A percentile compares a stretch with the other conserved stretches of the same genome.
These are phyloP conservation scores for Thaleichthys pacificus DNA, from an alignment of 2,797 vertebrate species.

Conservation along the genomic window DNA sequence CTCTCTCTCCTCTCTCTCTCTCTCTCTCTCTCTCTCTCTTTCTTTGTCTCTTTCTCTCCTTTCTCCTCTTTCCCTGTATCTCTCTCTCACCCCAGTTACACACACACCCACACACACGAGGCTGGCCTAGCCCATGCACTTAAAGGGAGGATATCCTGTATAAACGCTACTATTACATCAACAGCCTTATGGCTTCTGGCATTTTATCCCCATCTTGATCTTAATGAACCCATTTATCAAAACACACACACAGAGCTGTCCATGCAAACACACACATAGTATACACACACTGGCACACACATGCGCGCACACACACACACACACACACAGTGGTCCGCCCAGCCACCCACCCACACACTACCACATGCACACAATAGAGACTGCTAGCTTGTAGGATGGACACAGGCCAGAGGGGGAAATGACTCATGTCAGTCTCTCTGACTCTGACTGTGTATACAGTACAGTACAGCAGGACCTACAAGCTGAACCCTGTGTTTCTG, in stretches of 20 bases:
- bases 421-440: not conserved
- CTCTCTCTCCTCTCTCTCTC: too few relatives aligned
- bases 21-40: too few relatives aligned
- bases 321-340: not conserved
- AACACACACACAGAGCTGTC: not conserved
- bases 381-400: not conserved
- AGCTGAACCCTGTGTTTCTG: not conserved
- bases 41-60: too few relatives aligned
- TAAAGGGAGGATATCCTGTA: conserved; percentile 63
- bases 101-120: conserved; percentile 29
- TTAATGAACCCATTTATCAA: conserved; percentile 23
- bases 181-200: conserved; percentile 51
- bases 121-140: conserved; percentile 45
- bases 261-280: conserved; percentile 2
- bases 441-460: not conserved
- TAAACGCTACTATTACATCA: conserved; percentile 50
- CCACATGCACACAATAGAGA: not conserved
- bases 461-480: too few relatives aligned
- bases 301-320: too few relatives aligned
- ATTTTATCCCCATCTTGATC: conserved; percentile 31
- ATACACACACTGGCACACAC: too few relatives aligned
- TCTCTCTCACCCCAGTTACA: not conserved
- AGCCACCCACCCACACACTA: conserved; percentile 2
- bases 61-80: too few relatives aligned
- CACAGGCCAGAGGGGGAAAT: not conserved